These are phyloP conservation scores for Drosophila nr. medialis DNA, from an alignment of 2,888 invertebrate species.

Conservation along the genomic window DNA sequence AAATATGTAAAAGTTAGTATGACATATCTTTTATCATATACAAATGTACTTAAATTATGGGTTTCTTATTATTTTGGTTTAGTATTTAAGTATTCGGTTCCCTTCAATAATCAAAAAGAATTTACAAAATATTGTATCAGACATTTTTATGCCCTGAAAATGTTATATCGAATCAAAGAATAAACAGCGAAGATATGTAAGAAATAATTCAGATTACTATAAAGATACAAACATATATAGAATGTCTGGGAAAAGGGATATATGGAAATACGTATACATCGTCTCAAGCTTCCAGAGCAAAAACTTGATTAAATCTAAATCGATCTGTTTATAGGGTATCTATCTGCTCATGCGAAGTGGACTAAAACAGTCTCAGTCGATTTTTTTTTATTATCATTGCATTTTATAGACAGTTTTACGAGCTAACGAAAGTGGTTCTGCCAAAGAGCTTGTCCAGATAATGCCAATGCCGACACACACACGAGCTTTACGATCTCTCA, in stretches of 20 bases:
- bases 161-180: not conserved
- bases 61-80: not conserved
- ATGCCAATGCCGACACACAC: slow-evolving; percentile 55
- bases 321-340: not conserved
- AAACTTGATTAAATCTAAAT: not conserved
- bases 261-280: not conserved
- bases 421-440: slow-evolving; percentile 80
- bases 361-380: not conserved
- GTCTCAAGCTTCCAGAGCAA: not conserved
- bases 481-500: slow-evolving; percentile 64
- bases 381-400: slow-evolving; percentile 77
- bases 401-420: slow-evolving; percentile 79
- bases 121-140: not conserved
- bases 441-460: slow-evolving; percentile 60
- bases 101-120: not conserved
- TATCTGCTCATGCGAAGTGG: not conserved
- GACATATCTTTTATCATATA: not conserved
- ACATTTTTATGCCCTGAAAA: not conserved
- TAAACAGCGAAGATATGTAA: not conserved
- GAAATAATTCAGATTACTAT: not conserved
- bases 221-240: too few species aligned
- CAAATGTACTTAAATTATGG: not conserved
- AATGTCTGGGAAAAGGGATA: not conserved
- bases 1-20: not conserved
- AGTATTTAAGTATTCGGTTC: not conserved